phyloP scores from a whole-genome alignment of 37 sponge, comb jelly and placozoan species.

The Crambe crambe region DNA sequence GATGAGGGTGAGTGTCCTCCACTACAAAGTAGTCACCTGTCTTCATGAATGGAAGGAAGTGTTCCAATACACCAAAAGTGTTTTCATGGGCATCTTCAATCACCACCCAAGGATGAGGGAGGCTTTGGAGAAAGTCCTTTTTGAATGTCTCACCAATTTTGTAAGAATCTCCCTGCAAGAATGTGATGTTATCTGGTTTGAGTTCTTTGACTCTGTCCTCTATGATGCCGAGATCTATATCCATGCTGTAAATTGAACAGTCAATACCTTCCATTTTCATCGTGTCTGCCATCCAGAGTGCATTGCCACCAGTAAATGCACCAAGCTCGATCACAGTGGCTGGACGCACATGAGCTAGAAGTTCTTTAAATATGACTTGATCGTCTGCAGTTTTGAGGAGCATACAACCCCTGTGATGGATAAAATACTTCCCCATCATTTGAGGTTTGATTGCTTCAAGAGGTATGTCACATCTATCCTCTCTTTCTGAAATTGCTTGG shows the following conservation, averaged over 20 bases:
- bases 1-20: conserved; percentile 53
- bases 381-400: conserved; percentile 38
- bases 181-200: conserved; percentile 52
- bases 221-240: conserved; percentile 51
- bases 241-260: conserved; percentile 39
- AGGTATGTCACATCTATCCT: conserved; percentile 46
- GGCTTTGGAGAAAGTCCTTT: conserved; percentile 9
- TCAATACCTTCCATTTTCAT: conserved; percentile 19
- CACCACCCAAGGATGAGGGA: conserved; percentile 60
- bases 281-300: conserved; percentile 63
- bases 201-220: conserved; percentile 9
- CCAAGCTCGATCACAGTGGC: conserved; percentile 72
- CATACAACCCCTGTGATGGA: conserved; percentile 12
- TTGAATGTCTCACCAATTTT: conserved; percentile 53
- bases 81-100: conserved; percentile 72
- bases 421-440: conserved; percentile 23
- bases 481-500: conserved; percentile 48
- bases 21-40: conserved; percentile 62
- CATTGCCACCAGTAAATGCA: conserved; percentile 51
- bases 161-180: conserved; percentile 52
- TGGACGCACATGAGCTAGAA: conserved; percentile 49
- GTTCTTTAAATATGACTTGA: conserved; percentile 23
- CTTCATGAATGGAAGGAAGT: conserved; percentile 45
- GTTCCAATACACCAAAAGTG: conserved; percentile 20
- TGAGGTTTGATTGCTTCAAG: conserved; percentile 1